A percentile compares a stretch with the other conserved stretches of the same genome.
Conservation (phyloP, 2,888 invertebrate genomes). For the Hemithea aestivaria region DNA sequence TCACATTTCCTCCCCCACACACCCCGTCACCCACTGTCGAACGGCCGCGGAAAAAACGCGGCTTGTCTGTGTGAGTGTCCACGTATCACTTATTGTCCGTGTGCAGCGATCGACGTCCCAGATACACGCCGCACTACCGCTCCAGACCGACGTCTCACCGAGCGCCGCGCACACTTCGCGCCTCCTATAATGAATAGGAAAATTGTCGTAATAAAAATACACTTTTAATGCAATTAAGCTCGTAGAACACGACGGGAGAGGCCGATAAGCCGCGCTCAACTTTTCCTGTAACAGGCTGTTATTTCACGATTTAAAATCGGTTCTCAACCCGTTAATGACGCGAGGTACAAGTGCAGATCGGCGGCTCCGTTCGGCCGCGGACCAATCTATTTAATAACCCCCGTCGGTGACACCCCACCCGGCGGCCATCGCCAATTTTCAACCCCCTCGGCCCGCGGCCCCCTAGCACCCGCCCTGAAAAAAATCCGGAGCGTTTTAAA, state of each 20-base stretch:
- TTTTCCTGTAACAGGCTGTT: constrained; percentile 78
- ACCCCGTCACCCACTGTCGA: constrained; percentile 60
- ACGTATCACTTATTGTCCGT: constrained; percentile 28
- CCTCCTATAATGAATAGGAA: constrained; percentile 39
- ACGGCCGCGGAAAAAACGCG: constrained; percentile 65
- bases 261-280: constrained; percentile 74
- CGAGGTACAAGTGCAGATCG: constrained; percentile 79
- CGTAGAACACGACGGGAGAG: constrained; percentile 61
- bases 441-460: constrained; percentile 59
- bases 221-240: constrained; percentile 71
- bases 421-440: constrained; percentile 78
- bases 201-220: constrained; percentile 50
- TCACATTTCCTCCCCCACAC: constrained; percentile 73
- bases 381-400: constrained; percentile 81
- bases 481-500: constrained; percentile 81
- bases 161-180: constrained; percentile 16
- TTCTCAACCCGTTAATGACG: constrained; percentile 79
- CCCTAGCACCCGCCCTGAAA: constrained; percentile 77
- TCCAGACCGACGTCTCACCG: constrained; percentile 8
- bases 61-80: constrained; percentile 55
- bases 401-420: constrained; percentile 78
- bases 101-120: constrained; percentile 15
- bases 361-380: constrained; percentile 79
- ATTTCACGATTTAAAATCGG: constrained; percentile 78
- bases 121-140: background rate